These are phyloP conservation scores for Stichopus horrens DNA, from an alignment of 53 echinoderm and acorn worm species.

Conservation along the genomic window DNA sequence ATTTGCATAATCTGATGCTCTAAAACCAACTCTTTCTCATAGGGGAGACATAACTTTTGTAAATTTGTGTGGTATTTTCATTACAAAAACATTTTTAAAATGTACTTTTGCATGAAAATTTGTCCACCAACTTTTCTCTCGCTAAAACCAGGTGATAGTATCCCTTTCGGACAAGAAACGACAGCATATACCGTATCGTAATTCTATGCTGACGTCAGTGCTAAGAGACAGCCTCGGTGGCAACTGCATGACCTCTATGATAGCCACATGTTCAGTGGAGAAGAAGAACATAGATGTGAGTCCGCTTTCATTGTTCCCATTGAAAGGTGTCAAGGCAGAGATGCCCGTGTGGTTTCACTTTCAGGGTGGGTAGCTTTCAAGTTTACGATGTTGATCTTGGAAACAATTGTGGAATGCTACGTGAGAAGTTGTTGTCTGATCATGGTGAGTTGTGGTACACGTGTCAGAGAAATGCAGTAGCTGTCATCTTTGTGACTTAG, in stretches of 20 bases:
- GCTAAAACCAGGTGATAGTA: constrained; percentile 72
- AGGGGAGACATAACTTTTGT: too few species aligned
- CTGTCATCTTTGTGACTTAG: too few species aligned
- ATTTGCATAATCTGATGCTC: too few species aligned
- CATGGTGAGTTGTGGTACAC: background rate
- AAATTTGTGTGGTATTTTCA: too few species aligned
- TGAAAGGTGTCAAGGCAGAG: background rate
- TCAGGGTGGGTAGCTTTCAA: too few species aligned
- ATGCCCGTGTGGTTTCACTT: too few species aligned
- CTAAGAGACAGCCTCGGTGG: constrained; percentile 93
- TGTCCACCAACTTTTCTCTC: background rate
- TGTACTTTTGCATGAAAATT: too few species aligned
- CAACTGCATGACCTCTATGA: constrained; percentile 99
- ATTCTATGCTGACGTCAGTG: constrained; percentile 97
- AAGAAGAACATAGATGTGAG: constrained; percentile 98
- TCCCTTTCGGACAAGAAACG: constrained; percentile 90
- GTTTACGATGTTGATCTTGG: background rate
- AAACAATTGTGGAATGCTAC: background rate
- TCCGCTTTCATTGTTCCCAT: background rate
- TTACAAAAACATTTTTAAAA: too few species aligned
- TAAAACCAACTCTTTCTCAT: too few species aligned
- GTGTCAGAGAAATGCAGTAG: too few species aligned
- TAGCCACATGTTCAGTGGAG: constrained; percentile 94
- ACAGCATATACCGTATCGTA: constrained; percentile 90
- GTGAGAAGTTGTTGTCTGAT: too few species aligned